Conservation (phyloP, 2,797 vertebrate genomes). For the Clamator glandarius region DNA sequence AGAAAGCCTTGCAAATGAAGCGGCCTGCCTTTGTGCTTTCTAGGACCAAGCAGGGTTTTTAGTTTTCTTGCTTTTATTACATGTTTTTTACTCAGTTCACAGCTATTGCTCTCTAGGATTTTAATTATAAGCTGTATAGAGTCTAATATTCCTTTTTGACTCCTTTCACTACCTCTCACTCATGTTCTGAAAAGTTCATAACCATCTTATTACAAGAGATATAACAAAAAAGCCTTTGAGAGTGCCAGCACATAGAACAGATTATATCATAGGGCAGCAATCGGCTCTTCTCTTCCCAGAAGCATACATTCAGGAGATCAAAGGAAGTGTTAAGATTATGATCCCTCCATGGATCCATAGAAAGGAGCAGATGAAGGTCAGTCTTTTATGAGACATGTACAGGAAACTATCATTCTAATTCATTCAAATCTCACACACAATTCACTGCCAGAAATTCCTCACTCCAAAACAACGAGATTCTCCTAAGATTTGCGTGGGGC, state of each 20-base stretch:
- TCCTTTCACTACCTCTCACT: not conserved
- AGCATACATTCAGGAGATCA: not conserved
- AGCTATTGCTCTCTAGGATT: not conserved
- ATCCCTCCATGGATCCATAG: not conserved
- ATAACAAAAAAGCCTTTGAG: slow-evolving; percentile 38
- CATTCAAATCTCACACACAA: not conserved
- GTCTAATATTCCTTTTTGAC: not conserved
- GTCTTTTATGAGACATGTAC: not conserved
- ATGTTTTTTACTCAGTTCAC: not conserved
- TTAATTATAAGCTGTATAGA: not conserved
- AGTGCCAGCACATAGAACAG: not conserved
- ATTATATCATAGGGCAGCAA: slow-evolving; percentile 3
- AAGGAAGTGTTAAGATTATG: not conserved
- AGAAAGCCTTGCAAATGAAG: not conserved
- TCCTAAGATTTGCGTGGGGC: not conserved
- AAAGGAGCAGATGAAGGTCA: slow-evolving; percentile 3
- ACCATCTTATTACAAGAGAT: slow-evolving; percentile 4
- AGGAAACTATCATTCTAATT: not conserved
- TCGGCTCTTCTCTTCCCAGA: not conserved
- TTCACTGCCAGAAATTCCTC: not conserved
- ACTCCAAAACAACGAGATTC: not conserved
- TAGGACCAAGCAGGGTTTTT: not conserved
- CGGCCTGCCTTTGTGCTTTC: not conserved
- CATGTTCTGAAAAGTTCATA: not conserved
- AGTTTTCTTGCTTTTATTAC: not conserved